These are phyloP conservation scores for Leptobrachium leishanense DNA, from an alignment of 2,113 vertebrate species.

Conservation along the genomic window DNA sequence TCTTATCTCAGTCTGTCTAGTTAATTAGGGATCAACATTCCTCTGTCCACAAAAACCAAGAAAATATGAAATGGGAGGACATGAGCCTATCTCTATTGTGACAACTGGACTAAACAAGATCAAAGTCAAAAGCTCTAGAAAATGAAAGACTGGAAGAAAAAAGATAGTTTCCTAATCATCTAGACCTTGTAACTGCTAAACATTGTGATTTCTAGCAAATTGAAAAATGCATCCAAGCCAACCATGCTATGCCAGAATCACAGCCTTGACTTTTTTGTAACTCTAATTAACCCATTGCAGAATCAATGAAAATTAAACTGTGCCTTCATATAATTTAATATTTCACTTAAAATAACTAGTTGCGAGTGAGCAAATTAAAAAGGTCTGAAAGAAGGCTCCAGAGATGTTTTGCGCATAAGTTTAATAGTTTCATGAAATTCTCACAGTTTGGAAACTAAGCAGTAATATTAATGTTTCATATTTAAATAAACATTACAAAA, in stretches of 20 bases:
- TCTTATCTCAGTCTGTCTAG: slow-evolving; percentile 40
- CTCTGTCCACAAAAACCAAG: slow-evolving; percentile 33
- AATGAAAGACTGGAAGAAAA: slow-evolving; percentile 23
- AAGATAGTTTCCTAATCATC: slow-evolving; percentile 14
- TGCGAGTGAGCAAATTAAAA: too few species aligned
- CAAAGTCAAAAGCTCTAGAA: slow-evolving; percentile 25
- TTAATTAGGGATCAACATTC: slow-evolving; percentile 50
- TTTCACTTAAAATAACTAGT: too few species aligned
- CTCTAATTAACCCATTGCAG: background rate
- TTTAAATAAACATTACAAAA: too few species aligned
- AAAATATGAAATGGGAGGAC: slow-evolving; percentile 48
- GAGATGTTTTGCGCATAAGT: too few species aligned
- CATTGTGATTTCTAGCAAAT: background rate
- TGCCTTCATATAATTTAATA: too few species aligned
- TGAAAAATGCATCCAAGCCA: background rate
- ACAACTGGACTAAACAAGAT: slow-evolving; percentile 46
- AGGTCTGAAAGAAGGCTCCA: too few species aligned
- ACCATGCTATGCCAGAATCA: background rate
- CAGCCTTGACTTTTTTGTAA: background rate
- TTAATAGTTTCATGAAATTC: too few species aligned
- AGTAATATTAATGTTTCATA: too few species aligned
- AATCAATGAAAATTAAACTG: too few species aligned
- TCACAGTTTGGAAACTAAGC: too few species aligned
- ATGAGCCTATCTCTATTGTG: slow-evolving; percentile 33
- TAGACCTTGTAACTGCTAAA: background rate